A percentile compares a stretch with the other conserved stretches of the same genome.
These are phyloP conservation scores for Rattus norvegicus DNA, from an alignment of 2,113 vertebrate genomes.

Conservation along the genomic window DNA sequence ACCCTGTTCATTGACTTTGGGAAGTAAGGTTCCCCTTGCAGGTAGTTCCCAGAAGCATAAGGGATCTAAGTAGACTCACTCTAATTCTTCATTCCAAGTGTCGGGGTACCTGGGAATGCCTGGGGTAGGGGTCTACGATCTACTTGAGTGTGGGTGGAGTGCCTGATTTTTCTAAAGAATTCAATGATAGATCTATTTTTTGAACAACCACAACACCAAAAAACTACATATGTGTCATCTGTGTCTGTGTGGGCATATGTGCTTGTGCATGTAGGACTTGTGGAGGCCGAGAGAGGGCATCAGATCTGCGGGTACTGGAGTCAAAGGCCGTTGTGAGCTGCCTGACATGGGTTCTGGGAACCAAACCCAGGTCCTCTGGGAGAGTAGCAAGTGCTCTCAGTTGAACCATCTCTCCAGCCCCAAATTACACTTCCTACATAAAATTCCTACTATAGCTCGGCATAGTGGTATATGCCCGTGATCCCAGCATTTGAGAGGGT, in stretches of 20 bases:
- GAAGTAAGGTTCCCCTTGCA: too few species aligned
- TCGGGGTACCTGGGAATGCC: background rate
- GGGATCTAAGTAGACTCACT: background rate
- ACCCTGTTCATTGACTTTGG: background rate
- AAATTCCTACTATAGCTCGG: background rate
- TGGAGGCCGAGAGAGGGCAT: background rate
- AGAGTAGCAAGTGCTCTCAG: background rate
- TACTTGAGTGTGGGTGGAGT: background rate
- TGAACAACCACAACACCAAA: background rate
- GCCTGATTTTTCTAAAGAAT: slow-evolving; percentile 6
- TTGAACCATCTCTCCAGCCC: background rate
- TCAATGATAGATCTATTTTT: background rate
- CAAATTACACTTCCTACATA: background rate
- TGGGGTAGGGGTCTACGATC: background rate
- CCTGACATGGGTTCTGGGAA: background rate
- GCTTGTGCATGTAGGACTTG: background rate
- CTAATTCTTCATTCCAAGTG: background rate
- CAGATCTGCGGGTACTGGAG: background rate
- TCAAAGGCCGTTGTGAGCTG: background rate
- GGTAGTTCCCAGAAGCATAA: background rate
- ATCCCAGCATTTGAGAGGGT: background rate
- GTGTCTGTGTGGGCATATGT: background rate
- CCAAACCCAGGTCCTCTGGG: background rate
- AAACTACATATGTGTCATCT: background rate
- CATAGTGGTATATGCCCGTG: background rate